Percentiles rank a stretch among this genome's conserved stretches.
Evolutionary conservation across 2,888 invertebrate species (phyloP).

Genomic region (Euzetes globulus): DNA sequence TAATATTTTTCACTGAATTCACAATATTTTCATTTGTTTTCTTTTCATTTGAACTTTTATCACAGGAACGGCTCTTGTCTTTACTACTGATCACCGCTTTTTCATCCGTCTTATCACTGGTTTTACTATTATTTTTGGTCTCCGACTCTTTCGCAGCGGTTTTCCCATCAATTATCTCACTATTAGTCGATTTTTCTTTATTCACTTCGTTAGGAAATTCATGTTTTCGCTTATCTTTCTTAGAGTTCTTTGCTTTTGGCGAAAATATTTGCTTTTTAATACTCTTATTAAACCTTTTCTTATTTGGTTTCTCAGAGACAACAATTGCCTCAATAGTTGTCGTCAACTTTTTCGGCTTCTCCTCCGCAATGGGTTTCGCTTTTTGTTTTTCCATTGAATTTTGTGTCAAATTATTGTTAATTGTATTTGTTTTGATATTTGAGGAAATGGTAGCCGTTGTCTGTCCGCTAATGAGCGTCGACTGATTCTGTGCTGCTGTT

Average conservation of each 20-base stretch:
- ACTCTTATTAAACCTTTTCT: neutral
- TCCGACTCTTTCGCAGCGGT: neutral
- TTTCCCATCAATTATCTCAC: neutral
- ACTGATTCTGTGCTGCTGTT: neutral
- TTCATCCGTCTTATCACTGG: neutral
- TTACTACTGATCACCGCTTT: neutral
- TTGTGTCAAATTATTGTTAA: neutral
- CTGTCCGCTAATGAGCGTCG: constrained; percentile 3
- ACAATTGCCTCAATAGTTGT: constrained; percentile 6
- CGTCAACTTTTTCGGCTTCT: neutral
- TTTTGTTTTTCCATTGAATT: neutral
- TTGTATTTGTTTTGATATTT: constrained; percentile 11
- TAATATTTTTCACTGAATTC: neutral
- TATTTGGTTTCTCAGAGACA: neutral
- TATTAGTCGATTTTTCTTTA: neutral
- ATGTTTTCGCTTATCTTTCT: neutral
- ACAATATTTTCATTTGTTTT: constrained; percentile 10
- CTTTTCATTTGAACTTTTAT: neutral
- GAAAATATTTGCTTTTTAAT: neutral
- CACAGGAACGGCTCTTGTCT: neutral
- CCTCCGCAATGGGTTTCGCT: neutral
- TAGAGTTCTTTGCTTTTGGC: neutral
- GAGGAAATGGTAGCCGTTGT: neutral
- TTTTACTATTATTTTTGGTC: neutral
- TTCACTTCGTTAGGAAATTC: neutral